Conservation (phyloP, 2,888 invertebrate species). For the Hoplodrina ambigua region DNA sequence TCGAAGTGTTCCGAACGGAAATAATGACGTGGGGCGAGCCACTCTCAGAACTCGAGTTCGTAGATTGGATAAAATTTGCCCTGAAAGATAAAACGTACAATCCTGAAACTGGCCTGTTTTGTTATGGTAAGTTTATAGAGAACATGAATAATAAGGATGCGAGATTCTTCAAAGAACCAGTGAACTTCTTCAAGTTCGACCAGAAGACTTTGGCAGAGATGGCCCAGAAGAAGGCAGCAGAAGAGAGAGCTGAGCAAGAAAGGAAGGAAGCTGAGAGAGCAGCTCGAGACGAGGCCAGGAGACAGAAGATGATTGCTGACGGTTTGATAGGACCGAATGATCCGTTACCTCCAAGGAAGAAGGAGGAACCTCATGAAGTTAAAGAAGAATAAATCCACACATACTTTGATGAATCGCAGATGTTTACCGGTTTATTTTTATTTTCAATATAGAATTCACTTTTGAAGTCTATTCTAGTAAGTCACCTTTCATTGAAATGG, state of each 20-base stretch:
- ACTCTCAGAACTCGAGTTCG: conserved; percentile 80
- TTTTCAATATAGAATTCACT: too few species aligned
- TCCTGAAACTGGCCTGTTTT: conserved; percentile 74
- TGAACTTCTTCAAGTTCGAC: conserved; percentile 86
- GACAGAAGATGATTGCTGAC: conserved; percentile 81
- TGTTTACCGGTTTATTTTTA: too few species aligned
- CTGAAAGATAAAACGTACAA: conserved; percentile 81
- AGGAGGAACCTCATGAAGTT: neutral
- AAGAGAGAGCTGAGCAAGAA: conserved; percentile 79
- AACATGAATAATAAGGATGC: conserved; percentile 83
- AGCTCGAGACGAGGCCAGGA: conserved; percentile 80
- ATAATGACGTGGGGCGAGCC: conserved; percentile 84
- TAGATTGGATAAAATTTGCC: conserved; percentile 79
- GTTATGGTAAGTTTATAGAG: conserved; percentile 83
- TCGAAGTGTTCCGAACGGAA: conserved; percentile 79
- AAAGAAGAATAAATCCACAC: neutral
- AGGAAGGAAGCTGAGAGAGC: conserved; percentile 78
- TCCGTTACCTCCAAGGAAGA: neutral
- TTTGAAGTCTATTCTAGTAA: too few species aligned
- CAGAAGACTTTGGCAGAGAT: conserved; percentile 85
- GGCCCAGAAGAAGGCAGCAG: conserved; percentile 82
- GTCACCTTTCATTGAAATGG: too few species aligned
- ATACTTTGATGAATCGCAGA: neutral
- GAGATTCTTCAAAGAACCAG: conserved; percentile 80
- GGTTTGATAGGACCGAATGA: conserved; percentile 74